A percentile compares a stretch with the other conserved stretches of the same genome.
Conservation (phyloP, 1,140 invertebrate genomes). For the Cydia strobilella region DNA sequence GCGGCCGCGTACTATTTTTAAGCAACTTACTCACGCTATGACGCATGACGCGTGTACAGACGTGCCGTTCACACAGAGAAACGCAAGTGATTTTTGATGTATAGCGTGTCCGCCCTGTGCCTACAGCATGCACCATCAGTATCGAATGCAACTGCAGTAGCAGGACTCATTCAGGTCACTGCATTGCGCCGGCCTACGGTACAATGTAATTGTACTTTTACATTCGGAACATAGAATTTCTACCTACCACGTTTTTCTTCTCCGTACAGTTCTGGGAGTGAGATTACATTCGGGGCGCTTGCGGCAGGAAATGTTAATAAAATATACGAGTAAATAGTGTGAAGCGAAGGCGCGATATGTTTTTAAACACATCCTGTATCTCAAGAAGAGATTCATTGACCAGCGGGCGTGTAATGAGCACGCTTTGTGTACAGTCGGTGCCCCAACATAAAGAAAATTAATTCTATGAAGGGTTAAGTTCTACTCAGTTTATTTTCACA, state of each 20-base stretch:
- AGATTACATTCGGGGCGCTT: neutral
- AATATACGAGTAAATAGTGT: neutral
- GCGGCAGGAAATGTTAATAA: conserved; percentile 5
- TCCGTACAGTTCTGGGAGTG: neutral
- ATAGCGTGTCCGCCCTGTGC: too few relatives aligned
- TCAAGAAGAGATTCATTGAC: neutral
- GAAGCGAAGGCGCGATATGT: neutral
- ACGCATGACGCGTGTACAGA: too few relatives aligned
- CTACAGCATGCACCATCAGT: neutral
- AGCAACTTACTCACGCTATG: too few relatives aligned
- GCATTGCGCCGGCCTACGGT: conserved; percentile 19
- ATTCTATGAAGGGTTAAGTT: too few relatives aligned
- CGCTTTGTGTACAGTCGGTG: too few relatives aligned
- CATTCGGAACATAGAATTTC: conserved; percentile 9
- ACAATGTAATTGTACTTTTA: conserved; percentile 24
- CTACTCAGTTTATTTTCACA: too few relatives aligned
- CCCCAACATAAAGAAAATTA: too few relatives aligned
- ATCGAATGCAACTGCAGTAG: conserved; percentile 3
- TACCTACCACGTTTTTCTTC: neutral
- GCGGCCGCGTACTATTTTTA: too few relatives aligned
- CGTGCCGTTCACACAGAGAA: too few relatives aligned
- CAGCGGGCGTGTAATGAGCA: neutral
- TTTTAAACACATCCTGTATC: neutral
- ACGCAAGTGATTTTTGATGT: too few relatives aligned
- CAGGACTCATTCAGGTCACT: neutral